phyloP scores from a whole-genome alignment of 2,888 invertebrate genomes.

The Limenitis arthemis region DNA sequence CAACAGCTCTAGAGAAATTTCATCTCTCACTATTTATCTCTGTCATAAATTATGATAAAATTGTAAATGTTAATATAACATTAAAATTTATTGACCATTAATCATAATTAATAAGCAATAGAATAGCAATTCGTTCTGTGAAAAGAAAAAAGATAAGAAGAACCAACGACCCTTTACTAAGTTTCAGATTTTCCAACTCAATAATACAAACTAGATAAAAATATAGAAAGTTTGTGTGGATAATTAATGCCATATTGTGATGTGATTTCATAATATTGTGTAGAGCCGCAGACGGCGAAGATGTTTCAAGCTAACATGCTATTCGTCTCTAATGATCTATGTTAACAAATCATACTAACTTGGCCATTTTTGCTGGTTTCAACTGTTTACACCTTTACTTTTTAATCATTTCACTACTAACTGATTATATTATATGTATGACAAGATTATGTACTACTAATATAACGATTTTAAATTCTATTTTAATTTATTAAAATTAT shows the following conservation, averaged over 20 bases:
- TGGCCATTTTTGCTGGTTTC: constrained; percentile 50
- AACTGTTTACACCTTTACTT: constrained; percentile 15
- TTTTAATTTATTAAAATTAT: no score
- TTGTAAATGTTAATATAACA: no score
- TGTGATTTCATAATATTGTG: constrained; percentile 6
- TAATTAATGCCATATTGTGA: background rate
- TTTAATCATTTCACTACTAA: constrained; percentile 41
- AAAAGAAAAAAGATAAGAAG: no score
- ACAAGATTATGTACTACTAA: no score
- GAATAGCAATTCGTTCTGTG: no score
- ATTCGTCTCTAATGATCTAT: constrained; percentile 12
- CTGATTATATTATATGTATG: no score
- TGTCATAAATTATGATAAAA: background rate
- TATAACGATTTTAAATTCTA: no score
- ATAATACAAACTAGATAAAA: background rate
- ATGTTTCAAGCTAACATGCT: constrained; percentile 10
- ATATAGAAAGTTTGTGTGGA: background rate
- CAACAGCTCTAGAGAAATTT: no score
- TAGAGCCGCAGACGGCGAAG: constrained; percentile 4
- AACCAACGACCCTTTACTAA: no score
- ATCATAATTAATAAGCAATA: no score
- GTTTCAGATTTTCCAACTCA: no score
- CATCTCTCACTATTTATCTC: background rate
- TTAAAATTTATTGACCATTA: no score
- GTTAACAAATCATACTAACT: constrained; percentile 41